Evolutionary conservation across 1,140 invertebrate genomes (phyloP).

Genomic region (Paracyclopina nana): DNA sequence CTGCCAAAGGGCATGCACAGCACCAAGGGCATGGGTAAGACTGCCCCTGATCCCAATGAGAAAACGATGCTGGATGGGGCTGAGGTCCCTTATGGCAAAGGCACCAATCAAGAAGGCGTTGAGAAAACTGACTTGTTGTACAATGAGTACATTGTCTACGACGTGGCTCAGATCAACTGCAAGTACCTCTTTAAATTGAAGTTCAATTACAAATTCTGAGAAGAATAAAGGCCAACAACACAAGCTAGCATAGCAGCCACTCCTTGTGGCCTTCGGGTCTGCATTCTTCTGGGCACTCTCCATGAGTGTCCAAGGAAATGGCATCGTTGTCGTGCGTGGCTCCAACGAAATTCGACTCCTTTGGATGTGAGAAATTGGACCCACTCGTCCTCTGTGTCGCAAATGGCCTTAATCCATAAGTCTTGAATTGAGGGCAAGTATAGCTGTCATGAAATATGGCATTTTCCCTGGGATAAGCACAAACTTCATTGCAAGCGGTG

Average conservation of each 20-base stretch:
- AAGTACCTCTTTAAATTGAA: slow-evolving; percentile 55
- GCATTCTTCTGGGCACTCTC: too few relatives aligned
- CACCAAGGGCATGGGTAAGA: slow-evolving; percentile 50
- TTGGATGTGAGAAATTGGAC: too few relatives aligned
- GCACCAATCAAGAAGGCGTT: slow-evolving; percentile 25
- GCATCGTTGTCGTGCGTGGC: too few relatives aligned
- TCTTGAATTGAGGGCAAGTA: too few relatives aligned
- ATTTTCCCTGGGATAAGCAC: too few relatives aligned
- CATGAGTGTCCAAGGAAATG: too few relatives aligned
- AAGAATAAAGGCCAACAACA: background rate
- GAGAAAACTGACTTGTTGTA: slow-evolving; percentile 42
- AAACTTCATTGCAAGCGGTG: too few relatives aligned
- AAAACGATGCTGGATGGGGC: slow-evolving; percentile 10
- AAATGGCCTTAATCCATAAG: too few relatives aligned
- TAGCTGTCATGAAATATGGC: too few relatives aligned
- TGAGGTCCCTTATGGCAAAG: slow-evolving; percentile 52
- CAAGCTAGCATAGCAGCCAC: background rate
- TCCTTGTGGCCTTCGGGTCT: background rate
- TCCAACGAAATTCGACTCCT: too few relatives aligned
- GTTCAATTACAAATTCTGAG: slow-evolving; percentile 36
- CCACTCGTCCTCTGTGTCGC: too few relatives aligned
- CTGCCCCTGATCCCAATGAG: slow-evolving; percentile 41
- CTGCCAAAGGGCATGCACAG: slow-evolving; percentile 55
- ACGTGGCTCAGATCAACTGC: slow-evolving; percentile 64
- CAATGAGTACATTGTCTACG: slow-evolving; percentile 81